These are phyloP conservation scores for Myocastor coypus DNA, from an alignment of 2,113 vertebrate genomes.

Conservation along the genomic window DNA sequence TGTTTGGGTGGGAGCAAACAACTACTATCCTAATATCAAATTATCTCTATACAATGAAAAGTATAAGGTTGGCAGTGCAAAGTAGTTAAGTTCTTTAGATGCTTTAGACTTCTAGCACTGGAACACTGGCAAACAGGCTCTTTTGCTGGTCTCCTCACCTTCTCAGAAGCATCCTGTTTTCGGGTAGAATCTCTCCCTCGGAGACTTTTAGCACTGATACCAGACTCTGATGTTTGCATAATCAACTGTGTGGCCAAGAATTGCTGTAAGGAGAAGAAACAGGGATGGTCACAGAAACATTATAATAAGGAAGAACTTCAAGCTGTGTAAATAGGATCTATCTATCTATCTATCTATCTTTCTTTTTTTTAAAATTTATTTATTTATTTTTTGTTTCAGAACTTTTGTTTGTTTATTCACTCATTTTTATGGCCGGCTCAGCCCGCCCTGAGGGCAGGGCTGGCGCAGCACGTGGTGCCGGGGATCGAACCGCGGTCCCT, in stretches of 20 bases:
- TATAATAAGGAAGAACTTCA: conserved; percentile 55
- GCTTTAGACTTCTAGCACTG: conserved; percentile 67
- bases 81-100: conserved; percentile 49
- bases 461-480: no score
- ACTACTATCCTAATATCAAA: conserved; percentile 6
- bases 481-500: no score
- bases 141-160: conserved; percentile 89
- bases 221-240: conserved; percentile 99
- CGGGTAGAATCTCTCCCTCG: conserved; percentile 96
- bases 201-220: conserved; percentile 99
- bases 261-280: conserved; percentile 90
- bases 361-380: background rate
- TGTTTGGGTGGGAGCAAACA: conserved; percentile 38
- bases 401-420: no score
- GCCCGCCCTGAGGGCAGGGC: no score
- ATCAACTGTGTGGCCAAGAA: conserved; percentile 99
- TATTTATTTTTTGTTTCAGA: no score
- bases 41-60: conserved; percentile 17
- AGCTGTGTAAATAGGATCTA: background rate
- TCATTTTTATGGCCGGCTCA: no score
- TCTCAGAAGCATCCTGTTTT: conserved; percentile 98
- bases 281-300: conserved; percentile 48
- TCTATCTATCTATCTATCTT: no score
- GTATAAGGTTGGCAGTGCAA: conserved; percentile 36
- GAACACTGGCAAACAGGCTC: conserved; percentile 34